Conservation (phyloP, 2,797 vertebrate genomes). For the Notoglanidium macrostoma region DNA sequence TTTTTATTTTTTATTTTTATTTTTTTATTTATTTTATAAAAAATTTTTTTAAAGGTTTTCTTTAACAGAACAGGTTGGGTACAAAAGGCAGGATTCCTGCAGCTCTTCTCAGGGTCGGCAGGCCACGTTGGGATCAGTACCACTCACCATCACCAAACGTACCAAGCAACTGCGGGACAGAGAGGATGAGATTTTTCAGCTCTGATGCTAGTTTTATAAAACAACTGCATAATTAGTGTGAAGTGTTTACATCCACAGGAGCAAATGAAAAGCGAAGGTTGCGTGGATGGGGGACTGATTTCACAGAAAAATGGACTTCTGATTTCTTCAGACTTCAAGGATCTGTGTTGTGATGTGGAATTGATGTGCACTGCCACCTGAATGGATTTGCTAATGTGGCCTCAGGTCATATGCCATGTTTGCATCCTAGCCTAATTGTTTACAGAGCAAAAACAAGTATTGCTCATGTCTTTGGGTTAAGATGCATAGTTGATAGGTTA, state of each 20-base stretch:
- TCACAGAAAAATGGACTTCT: not conserved
- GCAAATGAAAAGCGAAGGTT: not conserved
- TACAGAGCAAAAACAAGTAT: not conserved
- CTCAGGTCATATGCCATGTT: conserved; percentile 16
- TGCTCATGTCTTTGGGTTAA: too few species aligned
- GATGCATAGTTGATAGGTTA: not conserved
- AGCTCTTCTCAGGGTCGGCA: conserved; percentile 63
- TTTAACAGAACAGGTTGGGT: conserved; percentile 29
- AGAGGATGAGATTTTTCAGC: conserved; percentile 91
- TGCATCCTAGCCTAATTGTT: conserved; percentile 2
- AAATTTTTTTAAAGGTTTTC: conserved; percentile 46
- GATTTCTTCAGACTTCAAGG: not conserved
- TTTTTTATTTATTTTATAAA: not conserved
- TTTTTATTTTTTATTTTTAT: not conserved
- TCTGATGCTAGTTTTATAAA: conserved; percentile 70
- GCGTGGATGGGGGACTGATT: not conserved
- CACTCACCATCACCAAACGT: conserved; percentile 79
- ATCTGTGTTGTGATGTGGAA: conserved; percentile 14
- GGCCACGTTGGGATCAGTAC: conserved; percentile 71
- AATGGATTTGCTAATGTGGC: conserved; percentile 1
- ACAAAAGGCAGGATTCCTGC: conserved; percentile 14
- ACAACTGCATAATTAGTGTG: conserved; percentile 9
- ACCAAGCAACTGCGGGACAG: conserved; percentile 75
- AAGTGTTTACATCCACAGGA: not conserved
- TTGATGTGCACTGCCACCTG: conserved; percentile 9